Conservation (phyloP, 2,113 vertebrate genomes). For the Carassius auratus region DNA sequence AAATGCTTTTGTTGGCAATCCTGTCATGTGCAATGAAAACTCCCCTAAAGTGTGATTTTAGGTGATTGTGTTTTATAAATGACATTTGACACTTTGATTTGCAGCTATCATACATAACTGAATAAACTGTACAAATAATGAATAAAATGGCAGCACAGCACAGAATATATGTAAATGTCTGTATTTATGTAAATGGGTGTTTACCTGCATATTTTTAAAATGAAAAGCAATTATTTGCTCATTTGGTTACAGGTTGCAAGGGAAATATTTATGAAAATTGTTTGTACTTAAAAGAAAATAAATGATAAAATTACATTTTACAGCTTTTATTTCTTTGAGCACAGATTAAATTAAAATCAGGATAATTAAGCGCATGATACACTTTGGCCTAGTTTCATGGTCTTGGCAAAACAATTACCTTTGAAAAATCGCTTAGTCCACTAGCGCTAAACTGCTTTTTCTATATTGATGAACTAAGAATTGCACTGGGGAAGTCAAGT, state of each 20-base stretch:
- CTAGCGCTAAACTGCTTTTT: background rate
- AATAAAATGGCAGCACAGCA: constrained; percentile 44
- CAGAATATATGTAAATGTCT: constrained; percentile 43
- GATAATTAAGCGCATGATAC: background rate
- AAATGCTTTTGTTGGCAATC: background rate
- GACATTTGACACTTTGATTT: constrained; percentile 4
- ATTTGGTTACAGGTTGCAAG: constrained; percentile 92
- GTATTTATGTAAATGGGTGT: constrained; percentile 52
- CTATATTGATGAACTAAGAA: background rate
- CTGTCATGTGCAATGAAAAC: constrained; percentile 6
- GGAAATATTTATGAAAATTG: constrained; percentile 93
- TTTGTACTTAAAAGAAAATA: constrained; percentile 91
- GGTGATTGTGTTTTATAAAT: constrained; percentile 31
- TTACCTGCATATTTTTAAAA: constrained; percentile 82
- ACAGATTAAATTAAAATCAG: background rate
- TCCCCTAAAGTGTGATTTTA: constrained; percentile 27
- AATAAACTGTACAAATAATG: constrained; percentile 28
- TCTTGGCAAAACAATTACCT: background rate
- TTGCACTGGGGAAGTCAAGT: background rate
- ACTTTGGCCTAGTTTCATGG: background rate
- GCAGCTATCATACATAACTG: constrained; percentile 19
- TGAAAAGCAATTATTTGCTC: constrained; percentile 92
- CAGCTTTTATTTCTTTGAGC: background rate
- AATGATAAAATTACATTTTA: constrained; percentile 64
- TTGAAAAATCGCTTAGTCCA: background rate